Evolutionary conservation across 2,113 vertebrate species (phyloP).

Genomic region (Platysteira castanea): DNA sequence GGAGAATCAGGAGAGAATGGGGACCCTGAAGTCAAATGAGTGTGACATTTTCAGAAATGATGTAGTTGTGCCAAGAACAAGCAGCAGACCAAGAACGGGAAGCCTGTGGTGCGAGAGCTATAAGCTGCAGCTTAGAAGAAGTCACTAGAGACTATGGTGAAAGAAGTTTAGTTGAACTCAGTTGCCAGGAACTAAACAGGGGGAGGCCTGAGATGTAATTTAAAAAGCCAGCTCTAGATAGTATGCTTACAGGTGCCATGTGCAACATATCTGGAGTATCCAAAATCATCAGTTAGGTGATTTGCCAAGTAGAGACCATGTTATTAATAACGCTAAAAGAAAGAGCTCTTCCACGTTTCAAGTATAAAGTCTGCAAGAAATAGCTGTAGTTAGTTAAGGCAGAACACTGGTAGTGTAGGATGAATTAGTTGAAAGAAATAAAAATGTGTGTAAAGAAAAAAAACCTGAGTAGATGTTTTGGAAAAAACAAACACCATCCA

Average conservation of each 20-base stretch:
- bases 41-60: neutral
- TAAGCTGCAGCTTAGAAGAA: neutral
- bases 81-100: neutral
- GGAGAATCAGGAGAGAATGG: neutral
- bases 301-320: neutral
- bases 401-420: neutral
- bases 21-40: neutral
- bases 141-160: neutral
- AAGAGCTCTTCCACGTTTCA: neutral
- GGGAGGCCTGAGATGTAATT: neutral
- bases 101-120: neutral
- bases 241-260: neutral
- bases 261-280: neutral
- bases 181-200: neutral
- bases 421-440: neutral
- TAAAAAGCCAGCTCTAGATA: neutral
- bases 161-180: neutral
- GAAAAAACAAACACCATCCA: neutral
- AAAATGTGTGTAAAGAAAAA: neutral
- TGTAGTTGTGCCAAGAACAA: neutral
- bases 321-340: neutral
- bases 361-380: neutral
- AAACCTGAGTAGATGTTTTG: neutral
- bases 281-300: neutral
- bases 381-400: neutral